Evolutionary conservation across 2,888 invertebrate genomes (phyloP), one percentile per base, ranked within the genome.

Genomic region (Chrysotoxum bicinctum): DNA sequence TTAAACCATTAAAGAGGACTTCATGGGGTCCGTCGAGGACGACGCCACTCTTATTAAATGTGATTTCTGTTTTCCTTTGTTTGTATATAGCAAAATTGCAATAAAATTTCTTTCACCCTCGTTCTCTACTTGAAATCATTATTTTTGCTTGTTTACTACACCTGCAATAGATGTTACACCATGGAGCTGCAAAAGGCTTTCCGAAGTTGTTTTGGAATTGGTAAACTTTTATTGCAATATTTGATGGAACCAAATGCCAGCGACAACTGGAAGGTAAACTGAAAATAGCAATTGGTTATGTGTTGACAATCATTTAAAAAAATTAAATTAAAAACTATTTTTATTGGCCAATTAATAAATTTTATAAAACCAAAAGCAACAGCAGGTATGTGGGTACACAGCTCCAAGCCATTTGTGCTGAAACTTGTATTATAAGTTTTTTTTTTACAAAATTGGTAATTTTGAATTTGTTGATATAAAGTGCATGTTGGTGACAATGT

Each of bases 121-220:
- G 21, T n/a, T 14, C 58, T 12, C 37, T 14, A 14, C 23, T 35
- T 54, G 66, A 56, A 45, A 40, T 23, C 56, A 66, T 66, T 75
- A 75, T 58, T 23, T 66, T 9, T 10, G 0, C 73, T 74, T 64
- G 73, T 74, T 74, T 52, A 74, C 62, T 21, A 52, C 62, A 40
- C 50, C 73, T 74, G 62, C 62, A 52, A 40, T 14, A 40, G 52
- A 73, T 73, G 48, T 21, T 32, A 50, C 60, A 16, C 21, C 60
- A 73, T 45, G 30, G 48, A 14, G 10, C 23, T 19, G 40, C 3
- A 48, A 35, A 35, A 56, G 32, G 14, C 16, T 19, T 56, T 35
- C 19, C 7, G 35, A 19, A 35, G 0, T 4, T n/a, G 6, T 10
- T 23, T 0, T 26, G 4, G 7, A 26, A 3, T 21, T 12, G 12